These are phyloP conservation scores for Grantiella picta DNA, from an alignment of 2,113 vertebrate species.

Conservation along the genomic window DNA sequence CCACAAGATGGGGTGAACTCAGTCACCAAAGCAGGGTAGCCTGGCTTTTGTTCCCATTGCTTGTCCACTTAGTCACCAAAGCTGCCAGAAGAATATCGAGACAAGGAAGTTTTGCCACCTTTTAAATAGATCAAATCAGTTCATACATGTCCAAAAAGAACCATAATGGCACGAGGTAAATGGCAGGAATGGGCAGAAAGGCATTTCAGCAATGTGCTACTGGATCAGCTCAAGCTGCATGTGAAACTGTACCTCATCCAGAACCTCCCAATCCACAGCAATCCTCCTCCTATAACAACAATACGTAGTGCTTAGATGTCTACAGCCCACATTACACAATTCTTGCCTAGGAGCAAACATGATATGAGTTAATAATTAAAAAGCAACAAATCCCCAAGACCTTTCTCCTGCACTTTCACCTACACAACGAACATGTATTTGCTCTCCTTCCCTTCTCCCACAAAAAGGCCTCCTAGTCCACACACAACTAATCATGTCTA, in stretches of 20 bases:
- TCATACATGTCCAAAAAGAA: neutral
- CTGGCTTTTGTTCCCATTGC: neutral
- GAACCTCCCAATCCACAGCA: neutral
- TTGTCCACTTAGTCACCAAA: neutral
- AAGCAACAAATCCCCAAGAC: neutral
- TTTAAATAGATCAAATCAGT: neutral
- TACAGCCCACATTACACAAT: neutral
- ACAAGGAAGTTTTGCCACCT: neutral
- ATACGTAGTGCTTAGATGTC: neutral
- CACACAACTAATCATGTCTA: neutral
- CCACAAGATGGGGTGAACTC: neutral
- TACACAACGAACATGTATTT: fast-evolving
- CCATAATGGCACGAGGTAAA: neutral
- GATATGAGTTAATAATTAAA: neutral
- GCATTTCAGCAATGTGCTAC: neutral
- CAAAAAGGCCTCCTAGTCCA: neutral
- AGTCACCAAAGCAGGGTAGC: neutral
- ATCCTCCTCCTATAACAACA: neutral
- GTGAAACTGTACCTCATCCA: neutral
- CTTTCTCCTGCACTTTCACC: neutral
- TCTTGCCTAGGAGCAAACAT: neutral
- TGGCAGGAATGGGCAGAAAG: neutral
- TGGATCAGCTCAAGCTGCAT: neutral
- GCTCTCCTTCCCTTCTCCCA: neutral
- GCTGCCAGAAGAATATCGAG: neutral